Conservation (phyloP, 2,797 vertebrate species). For the Cebuella pygmaea region DNA sequence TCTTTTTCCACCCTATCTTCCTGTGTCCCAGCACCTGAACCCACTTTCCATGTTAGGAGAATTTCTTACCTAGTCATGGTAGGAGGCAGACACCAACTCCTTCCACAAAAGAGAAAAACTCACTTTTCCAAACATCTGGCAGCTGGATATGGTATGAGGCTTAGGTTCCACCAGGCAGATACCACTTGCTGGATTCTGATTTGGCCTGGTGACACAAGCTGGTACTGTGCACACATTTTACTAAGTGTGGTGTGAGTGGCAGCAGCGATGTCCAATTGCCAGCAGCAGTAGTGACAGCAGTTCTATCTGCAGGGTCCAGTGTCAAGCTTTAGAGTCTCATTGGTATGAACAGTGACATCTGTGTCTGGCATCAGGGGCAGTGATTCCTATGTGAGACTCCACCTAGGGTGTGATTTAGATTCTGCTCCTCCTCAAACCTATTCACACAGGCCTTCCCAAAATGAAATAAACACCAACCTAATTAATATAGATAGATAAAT, state of each 20-base stretch:
- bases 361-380: not conserved
- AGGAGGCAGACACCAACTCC: not conserved
- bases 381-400: accelerated
- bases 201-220: not conserved
- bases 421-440: not conserved
- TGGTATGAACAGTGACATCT: not conserved
- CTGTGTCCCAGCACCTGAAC: not conserved
- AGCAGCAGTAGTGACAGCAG: not conserved
- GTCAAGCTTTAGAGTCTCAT: not conserved
- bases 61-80: not conserved
- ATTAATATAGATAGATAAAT: not conserved
- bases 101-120: too few species aligned
- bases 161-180: not conserved
- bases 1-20: not conserved
- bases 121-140: not conserved
- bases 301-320: not conserved
- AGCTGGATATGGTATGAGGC: not conserved
- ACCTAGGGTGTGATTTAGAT: accelerated
- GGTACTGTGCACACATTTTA: not conserved
- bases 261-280: accelerated
- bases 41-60: not conserved
- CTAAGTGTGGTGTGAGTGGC: not conserved
- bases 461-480: not conserved
- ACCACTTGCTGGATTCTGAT: not conserved
- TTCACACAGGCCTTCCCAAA: not conserved